Evolutionary conservation across 1,140 invertebrate species (phyloP), one percentile per base, ranked within the genome.

Genomic region (Acromyrmex charruanus): DNA sequence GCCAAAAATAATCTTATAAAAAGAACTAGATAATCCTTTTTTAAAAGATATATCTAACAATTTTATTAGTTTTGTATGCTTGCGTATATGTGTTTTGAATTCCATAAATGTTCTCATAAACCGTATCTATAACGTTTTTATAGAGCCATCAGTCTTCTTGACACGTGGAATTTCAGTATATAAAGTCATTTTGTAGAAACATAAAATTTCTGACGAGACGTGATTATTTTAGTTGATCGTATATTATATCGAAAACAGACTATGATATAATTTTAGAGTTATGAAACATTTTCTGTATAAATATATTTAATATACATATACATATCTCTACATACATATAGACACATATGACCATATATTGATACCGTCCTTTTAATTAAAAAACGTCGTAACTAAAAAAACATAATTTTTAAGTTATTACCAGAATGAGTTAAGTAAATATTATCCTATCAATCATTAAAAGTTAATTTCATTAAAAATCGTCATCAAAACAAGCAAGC

Each of bases 51-150:
- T 6, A 72, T 31, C 1, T 31, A 31, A 72, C 9, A 55, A 55
- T 72, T 72, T 72, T 72, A 16, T 31, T 28, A 71, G 16, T 53
- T 55, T 72, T 68, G 10, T 66, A n/a, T n/a, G 55, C 55, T 0
- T 21, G 35, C 2, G 0, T 53, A 3, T 39, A 4, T 39, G 28
- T 66, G 7, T n/a, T 72, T 72, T n/a, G 28, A 55, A 53, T 55
- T 1, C 16, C 25, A 35, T 72, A 55, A 72, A 72, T 55, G 18
- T 72, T 71, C 51, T 72, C 69, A 31, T 72, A 72, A 72, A 72
- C 21, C 16, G 28, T 53, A 31, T 53, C 25, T 71, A 53, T 71
- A 55, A 53, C 25, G 16, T 72, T 72, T 72, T 55, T 55, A 71
- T 71, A 51, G 39, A 9, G 12, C 21, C 21, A 7, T 69, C 2